These are phyloP conservation scores for Chelonus formosanus DNA, from an alignment of 2,888 invertebrate genomes.

Conservation along the genomic window DNA sequence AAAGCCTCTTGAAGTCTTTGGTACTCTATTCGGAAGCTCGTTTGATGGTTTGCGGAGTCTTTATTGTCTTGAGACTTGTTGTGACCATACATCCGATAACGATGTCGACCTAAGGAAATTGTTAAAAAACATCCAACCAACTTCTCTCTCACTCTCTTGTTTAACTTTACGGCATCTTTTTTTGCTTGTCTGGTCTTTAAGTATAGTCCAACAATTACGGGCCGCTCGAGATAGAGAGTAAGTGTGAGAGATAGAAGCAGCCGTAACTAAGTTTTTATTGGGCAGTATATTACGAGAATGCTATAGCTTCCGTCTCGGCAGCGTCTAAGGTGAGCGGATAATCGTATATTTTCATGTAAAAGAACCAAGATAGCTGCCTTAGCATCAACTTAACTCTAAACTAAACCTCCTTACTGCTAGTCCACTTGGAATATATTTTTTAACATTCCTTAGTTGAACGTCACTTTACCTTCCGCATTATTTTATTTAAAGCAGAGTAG, in stretches of 20 bases:
- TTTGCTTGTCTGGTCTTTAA: constrained; percentile 28
- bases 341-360: constrained; percentile 56
- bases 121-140: constrained; percentile 50
- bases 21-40: constrained; percentile 61
- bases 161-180: constrained; percentile 41
- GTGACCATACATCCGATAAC: constrained; percentile 61
- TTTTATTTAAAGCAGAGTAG: background rate
- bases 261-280: constrained; percentile 63
- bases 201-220: constrained; percentile 38
- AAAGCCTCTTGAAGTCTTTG: constrained; percentile 54
- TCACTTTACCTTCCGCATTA: background rate
- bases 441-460: background rate
- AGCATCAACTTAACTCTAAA: constrained; percentile 9
- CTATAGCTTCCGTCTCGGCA: constrained; percentile 61
- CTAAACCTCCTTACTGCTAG: background rate
- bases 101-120: constrained; percentile 51
- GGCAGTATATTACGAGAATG: constrained; percentile 57
- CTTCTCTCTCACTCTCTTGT: constrained; percentile 36
- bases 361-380: constrained; percentile 40
- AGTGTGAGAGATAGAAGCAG: constrained; percentile 41
- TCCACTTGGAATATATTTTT: constrained; percentile 6
- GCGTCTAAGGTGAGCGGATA: constrained; percentile 61
- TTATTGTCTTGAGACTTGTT: constrained; percentile 61
- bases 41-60: constrained; percentile 60
- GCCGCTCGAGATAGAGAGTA: constrained; percentile 25